phyloP scores from a whole-genome alignment of 2,113 vertebrate genomes.

The Plotosus lineatus region DNA sequence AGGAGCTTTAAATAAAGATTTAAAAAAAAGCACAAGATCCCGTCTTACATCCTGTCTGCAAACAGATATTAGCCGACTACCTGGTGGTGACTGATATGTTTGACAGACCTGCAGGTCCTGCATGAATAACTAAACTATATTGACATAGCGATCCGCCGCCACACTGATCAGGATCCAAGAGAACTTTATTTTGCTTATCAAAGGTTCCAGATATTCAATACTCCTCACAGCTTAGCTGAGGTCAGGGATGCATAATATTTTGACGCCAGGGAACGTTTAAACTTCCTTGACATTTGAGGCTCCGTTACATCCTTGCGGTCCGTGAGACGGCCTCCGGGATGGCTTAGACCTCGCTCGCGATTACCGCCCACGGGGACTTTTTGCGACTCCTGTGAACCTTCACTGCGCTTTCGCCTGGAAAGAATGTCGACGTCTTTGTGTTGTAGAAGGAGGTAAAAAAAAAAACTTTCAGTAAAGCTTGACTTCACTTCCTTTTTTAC shows the following conservation, averaged over 20 bases:
- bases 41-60: constrained; percentile 8
- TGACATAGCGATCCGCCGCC: constrained; percentile 14
- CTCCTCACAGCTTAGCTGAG: constrained; percentile 1
- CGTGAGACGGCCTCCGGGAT: not conserved
- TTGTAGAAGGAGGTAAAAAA: constrained; percentile 47
- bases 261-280: not conserved
- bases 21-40: not conserved
- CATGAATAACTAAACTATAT: constrained; percentile 11
- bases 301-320: constrained; percentile 30
- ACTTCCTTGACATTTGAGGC: not conserved
- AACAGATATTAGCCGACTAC: not conserved
- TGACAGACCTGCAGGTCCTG: constrained; percentile 6
- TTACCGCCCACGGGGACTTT: constrained; percentile 24
- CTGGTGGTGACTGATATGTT: not conserved
- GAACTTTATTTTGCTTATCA: constrained; percentile 28
- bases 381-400: constrained; percentile 58
- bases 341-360: not conserved
- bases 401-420: constrained; percentile 64
- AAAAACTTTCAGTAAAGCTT: constrained; percentile 54
- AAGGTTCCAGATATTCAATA: constrained; percentile 21
- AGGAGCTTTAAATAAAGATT: constrained; percentile 1
- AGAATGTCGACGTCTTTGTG: constrained; percentile 69
- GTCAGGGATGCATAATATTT: constrained; percentile 19
- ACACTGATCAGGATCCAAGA: constrained; percentile 14
- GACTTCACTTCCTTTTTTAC: not conserved